Base-by-base conservation (phyloP, 2,888 invertebrate genomes). In the Athripsodes cinereus region DNA sequence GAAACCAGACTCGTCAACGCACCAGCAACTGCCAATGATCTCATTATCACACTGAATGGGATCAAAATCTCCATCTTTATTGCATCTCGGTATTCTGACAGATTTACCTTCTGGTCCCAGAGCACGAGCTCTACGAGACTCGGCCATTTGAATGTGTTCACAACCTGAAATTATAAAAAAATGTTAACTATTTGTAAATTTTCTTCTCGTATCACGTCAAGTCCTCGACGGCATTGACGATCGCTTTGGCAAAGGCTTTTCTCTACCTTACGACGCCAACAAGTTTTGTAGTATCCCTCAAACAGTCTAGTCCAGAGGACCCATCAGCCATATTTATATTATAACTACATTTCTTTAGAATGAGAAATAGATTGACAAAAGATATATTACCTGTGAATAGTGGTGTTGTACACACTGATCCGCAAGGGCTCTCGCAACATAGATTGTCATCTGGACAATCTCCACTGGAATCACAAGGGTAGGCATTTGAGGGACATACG, bases 1-100 rank as follows among this genome's bases (percentile, higher is more conserved):
- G 64, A 84, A 83, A 1, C 92, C 92, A 62, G 86, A 81, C 60
- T 85, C 80, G 68, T 92, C 89, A 8, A 92, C 88, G 70, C 92
- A 92, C 91, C 92, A 92, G 69, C 92, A 92, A 31, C 81, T 81
- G 67, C 85, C 85, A 52, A 84, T 81, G 59, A 84, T 82, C 66
- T 85, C 85, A 66, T 87, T 85, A 55, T 84, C 82, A 67, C 92
- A 92, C 69, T 92, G 92, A 16, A 92, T 78, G 52, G 80, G 80
- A 68, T 90, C 89, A 67, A 90, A 92, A 64, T 84, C 84, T 6
- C 90, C 90, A 57, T 86, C 87, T 1, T 77, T 71, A 66, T 81
- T 80, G 69, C 92, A 92, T 44, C 86, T 81, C 0, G 92, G 92
- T 53, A 87, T 76, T 59, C 87, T 71, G 18, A 85, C 72, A 1